These are phyloP conservation scores for Lophotriccus pileatus DNA, from an alignment of 2,797 vertebrate genomes.

Conservation along the genomic window DNA sequence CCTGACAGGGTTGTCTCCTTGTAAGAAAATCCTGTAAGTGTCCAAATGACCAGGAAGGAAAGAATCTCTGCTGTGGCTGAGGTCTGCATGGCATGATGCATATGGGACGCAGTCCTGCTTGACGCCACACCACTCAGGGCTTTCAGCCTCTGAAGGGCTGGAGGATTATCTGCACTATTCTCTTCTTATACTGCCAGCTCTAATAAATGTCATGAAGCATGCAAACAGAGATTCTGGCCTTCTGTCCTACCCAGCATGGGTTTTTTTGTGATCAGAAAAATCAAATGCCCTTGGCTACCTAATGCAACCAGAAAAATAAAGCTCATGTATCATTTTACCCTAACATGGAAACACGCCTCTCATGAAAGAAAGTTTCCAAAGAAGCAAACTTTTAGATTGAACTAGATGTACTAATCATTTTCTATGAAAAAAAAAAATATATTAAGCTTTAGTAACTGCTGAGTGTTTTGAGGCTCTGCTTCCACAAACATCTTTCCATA, in stretches of 20 bases:
- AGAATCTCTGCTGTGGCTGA: background rate
- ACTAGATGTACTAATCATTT: background rate
- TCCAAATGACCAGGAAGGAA: background rate
- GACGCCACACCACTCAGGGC: background rate
- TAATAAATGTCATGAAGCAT: background rate
- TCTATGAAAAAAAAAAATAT: background rate
- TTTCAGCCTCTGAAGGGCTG: background rate
- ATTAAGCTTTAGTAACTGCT: background rate
- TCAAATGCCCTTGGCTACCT: background rate
- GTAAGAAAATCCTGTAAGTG: background rate
- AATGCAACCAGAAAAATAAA: rapidly evolving
- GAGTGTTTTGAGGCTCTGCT: background rate
- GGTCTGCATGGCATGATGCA: background rate
- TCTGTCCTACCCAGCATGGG: background rate
- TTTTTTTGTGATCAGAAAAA: background rate
- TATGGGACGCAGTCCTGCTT: rapidly evolving
- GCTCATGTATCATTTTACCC: background rate
- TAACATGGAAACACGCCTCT: background rate
- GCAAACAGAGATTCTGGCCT: background rate
- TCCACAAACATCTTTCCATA: background rate
- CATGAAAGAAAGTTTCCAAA: background rate
- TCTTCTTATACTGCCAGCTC: rapidly evolving
- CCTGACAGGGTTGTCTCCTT: background rate
- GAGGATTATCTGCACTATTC: background rate
- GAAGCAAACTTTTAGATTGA: background rate